Evolutionary conservation across 92 coral and sea anemone species (phyloP).

Genomic region (Epizoanthus stellaris): DNA sequence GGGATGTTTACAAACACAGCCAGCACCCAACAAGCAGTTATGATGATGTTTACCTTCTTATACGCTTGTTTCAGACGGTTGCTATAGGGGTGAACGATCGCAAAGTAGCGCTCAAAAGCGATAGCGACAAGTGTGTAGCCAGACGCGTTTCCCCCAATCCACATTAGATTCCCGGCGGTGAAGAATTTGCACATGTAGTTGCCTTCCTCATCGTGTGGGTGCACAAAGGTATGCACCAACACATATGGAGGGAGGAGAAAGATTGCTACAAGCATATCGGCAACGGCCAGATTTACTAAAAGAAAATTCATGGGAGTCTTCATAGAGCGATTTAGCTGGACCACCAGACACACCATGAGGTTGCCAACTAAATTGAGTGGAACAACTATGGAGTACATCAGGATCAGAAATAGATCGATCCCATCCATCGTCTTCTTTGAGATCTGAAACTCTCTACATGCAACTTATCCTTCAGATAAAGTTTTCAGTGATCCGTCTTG

Average conservation of each 20-base stretch:
- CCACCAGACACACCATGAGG: conserved; percentile 39
- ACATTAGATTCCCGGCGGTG: conserved; percentile 68
- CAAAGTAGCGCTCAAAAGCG: conserved; percentile 65
- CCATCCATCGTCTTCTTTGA: neutral
- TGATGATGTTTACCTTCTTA: conserved; percentile 27
- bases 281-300: conserved; percentile 56
- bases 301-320: conserved; percentile 56
- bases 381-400: conserved; percentile 25
- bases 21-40: conserved; percentile 52
- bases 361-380: conserved; percentile 34
- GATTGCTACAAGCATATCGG: conserved; percentile 57
- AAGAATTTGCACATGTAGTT: conserved; percentile 57
- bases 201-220: conserved; percentile 54
- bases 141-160: conserved; percentile 72
- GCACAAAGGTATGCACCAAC: conserved; percentile 23
- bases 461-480: too few relatives aligned
- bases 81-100: conserved; percentile 39
- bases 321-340: conserved; percentile 31
- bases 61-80: neutral
- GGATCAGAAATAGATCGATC: conserved; percentile 28
- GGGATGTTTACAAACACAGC: conserved; percentile 53
- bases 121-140: conserved; percentile 53
- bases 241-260: conserved; percentile 57
- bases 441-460: too few relatives aligned
- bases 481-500: too few relatives aligned